Evolutionary conservation across 2,797 vertebrate species (phyloP).

Genomic region (Sarcoramphus papa): DNA sequence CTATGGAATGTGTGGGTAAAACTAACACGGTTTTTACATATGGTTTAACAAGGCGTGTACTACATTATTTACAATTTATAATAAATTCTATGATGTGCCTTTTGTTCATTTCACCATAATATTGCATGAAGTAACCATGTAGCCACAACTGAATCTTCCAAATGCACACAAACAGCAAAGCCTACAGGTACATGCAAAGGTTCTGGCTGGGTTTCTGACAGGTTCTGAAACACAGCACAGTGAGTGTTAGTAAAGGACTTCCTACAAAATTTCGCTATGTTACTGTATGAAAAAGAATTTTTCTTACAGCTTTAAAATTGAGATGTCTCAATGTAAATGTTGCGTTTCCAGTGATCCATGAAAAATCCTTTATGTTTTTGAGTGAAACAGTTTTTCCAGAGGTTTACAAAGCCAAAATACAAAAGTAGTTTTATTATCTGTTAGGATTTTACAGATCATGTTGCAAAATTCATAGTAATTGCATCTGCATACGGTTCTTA

Average conservation of each 20-base stretch:
- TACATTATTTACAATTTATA: neutral
- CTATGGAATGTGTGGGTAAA: neutral
- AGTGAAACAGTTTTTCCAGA: constrained; percentile 18
- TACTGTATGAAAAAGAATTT: neutral
- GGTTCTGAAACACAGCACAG: neutral
- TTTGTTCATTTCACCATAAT: neutral
- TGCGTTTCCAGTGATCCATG: neutral
- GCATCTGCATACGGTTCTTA: neutral
- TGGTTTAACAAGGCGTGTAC: neutral
- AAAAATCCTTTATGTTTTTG: constrained; percentile 54
- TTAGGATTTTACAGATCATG: neutral
- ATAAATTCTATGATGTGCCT: neutral
- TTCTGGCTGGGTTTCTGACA: neutral
- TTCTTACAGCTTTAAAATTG: constrained; percentile 7
- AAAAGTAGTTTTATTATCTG: neutral
- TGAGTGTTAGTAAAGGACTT: neutral
- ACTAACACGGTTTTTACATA: neutral
- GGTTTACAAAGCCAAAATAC: neutral
- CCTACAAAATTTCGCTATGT: neutral
- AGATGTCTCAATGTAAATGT: neutral
- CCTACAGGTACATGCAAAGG: neutral
- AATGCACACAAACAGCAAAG: neutral
- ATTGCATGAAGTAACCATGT: neutral
- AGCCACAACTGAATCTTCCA: neutral
- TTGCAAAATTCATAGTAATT: neutral